Percentiles rank a stretch among this genome's conserved stretches.
phyloP scores from a whole-genome alignment of 2,113 vertebrate species.

The Lonchura striata region DNA sequence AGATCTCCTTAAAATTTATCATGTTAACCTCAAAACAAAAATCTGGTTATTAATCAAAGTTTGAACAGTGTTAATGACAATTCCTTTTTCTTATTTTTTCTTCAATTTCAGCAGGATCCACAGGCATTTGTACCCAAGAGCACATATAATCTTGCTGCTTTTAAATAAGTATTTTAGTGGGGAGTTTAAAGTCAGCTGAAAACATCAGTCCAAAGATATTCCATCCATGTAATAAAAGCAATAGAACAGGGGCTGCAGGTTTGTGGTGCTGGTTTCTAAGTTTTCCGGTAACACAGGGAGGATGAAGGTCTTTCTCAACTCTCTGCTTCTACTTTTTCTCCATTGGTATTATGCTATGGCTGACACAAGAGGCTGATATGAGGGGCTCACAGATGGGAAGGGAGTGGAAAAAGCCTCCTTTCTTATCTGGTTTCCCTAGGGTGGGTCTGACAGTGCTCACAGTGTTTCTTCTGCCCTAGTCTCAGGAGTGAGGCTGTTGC shows the following conservation, averaged over 20 bases:
- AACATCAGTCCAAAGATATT: neutral
- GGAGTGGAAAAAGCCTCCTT: neutral
- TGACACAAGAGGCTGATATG: neutral
- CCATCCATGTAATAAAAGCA: neutral
- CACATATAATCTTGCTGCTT: neutral
- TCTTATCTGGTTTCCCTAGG: neutral
- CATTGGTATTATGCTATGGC: neutral
- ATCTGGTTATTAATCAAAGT: neutral
- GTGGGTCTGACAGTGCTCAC: neutral
- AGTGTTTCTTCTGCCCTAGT: neutral
- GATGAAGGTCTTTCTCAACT: neutral
- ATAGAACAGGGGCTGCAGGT: neutral
- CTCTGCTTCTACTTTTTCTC: neutral
- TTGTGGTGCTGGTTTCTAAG: neutral
- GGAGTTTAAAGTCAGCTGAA: neutral
- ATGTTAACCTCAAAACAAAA: neutral
- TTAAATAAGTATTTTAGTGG: neutral
- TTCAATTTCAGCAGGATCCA: neutral
- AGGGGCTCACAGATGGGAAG: neutral
- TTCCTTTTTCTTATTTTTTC: neutral
- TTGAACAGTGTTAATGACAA: neutral
- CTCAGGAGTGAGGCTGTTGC: neutral
- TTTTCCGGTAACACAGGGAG: neutral
- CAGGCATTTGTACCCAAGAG: neutral
- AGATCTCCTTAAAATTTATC: neutral